Conservation (phyloP, 2,113 vertebrate genomes). For the Castor canadensis region DNA sequence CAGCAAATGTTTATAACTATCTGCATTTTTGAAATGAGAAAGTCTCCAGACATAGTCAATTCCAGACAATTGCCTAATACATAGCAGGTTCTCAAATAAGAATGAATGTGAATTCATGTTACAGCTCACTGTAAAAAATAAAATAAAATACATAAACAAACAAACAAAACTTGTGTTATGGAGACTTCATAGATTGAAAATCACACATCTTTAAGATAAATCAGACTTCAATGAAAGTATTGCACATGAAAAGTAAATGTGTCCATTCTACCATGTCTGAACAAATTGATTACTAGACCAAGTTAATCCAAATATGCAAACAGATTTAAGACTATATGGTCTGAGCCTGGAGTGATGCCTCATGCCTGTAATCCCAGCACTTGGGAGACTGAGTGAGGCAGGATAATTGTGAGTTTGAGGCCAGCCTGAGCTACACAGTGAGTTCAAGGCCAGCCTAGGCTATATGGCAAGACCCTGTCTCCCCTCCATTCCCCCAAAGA, state of each 20-base stretch:
- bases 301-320: background rate
- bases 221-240: background rate
- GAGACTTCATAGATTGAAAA: slow-evolving; percentile 10
- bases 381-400: background rate
- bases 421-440: background rate
- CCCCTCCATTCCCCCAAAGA: background rate
- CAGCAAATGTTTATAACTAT: background rate
- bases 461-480: background rate
- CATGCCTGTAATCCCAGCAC: background rate
- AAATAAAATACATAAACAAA: too few species aligned
- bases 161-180: too few species aligned
- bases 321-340: background rate
- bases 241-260: slow-evolving; percentile 24
- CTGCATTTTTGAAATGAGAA: background rate
- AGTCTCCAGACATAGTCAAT: background rate
- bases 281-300: slow-evolving; percentile 24
- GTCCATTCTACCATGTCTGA: background rate
- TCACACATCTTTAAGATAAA: slow-evolving; percentile 32
- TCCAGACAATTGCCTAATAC: background rate
- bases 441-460: background rate
- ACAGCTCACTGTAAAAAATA: background rate
- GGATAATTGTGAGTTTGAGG: background rate
- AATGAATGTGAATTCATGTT: slow-evolving; percentile 17
- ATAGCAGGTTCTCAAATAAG: background rate
- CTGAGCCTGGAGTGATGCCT: background rate